phyloP scores from a whole-genome alignment of 2,113 vertebrate genomes.

The Sprattus sprattus region DNA sequence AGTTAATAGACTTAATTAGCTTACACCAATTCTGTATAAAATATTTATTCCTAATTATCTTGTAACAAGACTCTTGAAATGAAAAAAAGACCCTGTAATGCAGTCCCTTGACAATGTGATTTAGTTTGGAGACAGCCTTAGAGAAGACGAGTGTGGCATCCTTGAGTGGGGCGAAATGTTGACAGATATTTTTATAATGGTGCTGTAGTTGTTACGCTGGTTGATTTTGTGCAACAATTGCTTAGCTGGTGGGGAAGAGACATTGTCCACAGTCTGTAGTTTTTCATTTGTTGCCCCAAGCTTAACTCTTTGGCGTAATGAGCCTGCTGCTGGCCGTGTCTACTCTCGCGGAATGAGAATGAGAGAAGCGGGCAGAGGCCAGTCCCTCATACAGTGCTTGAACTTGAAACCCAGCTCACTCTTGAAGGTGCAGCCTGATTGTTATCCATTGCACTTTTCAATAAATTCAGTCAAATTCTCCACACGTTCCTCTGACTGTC shows the following conservation, averaged over 20 bases:
- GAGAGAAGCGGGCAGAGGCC: background rate
- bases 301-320: background rate
- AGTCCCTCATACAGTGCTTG: background rate
- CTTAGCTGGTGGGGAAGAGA: background rate
- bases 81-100: conserved; percentile 4
- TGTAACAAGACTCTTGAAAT: background rate
- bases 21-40: conserved; percentile 41
- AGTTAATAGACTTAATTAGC: conserved; percentile 49
- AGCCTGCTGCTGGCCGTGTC: background rate
- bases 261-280: background rate
- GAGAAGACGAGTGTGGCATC: background rate
- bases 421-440: no score
- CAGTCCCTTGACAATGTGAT: conserved; percentile 24
- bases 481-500: no score
- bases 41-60: conserved; percentile 53
- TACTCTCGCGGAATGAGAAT: background rate
- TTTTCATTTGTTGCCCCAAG: background rate
- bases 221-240: background rate
- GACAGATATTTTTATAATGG: conserved; percentile 8
- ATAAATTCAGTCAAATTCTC: no score
- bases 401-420: background rate
- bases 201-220: background rate
- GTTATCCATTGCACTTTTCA: no score
- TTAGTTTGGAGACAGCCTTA: background rate
- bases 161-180: conserved; percentile 3